Percentiles rank a stretch among this genome's conserved stretches.
These are phyloP conservation scores for Eueides isabella DNA, from an alignment of 1,140 invertebrate genomes.

Conservation along the genomic window DNA sequence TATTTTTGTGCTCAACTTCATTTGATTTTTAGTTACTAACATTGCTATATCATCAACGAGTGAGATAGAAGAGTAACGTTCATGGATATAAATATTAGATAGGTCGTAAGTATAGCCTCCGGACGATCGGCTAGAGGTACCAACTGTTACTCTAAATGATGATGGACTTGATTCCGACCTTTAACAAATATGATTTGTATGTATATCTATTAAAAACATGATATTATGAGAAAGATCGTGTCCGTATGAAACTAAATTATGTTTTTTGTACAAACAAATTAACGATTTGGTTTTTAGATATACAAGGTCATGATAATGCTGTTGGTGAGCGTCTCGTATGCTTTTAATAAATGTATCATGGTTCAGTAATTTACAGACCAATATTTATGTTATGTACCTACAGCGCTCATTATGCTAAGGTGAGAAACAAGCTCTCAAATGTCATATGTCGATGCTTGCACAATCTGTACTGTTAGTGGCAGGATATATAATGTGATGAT, in stretches of 20 bases:
- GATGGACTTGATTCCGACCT: constrained; percentile 52
- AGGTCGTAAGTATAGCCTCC: constrained; percentile 63
- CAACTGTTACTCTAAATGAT: constrained; percentile 57
- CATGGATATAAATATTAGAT: constrained; percentile 51
- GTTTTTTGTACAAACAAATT: background rate
- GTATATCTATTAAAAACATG: background rate
- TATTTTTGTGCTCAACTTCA: constrained; percentile 54
- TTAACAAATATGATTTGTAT: constrained; percentile 28
- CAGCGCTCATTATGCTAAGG: background rate
- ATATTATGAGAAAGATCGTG: background rate
- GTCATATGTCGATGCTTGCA: constrained; percentile 11
- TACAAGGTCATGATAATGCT: background rate
- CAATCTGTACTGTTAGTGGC: background rate
- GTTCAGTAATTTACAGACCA: background rate
- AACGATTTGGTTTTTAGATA: constrained; percentile 4
- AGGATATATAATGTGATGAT: background rate
- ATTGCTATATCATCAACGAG: constrained; percentile 68
- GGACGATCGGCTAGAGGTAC: constrained; percentile 52
- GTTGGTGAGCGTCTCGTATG: background rate
- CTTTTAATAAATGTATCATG: background rate
- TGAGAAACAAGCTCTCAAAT: constrained; percentile 14
- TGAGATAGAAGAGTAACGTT: constrained; percentile 51
- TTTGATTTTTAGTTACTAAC: constrained; percentile 47
- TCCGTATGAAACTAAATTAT: background rate
- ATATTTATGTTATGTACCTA: background rate